Conservation (phyloP, 2,888 invertebrate species). For the Pristionchus maxplancki region DNA sequence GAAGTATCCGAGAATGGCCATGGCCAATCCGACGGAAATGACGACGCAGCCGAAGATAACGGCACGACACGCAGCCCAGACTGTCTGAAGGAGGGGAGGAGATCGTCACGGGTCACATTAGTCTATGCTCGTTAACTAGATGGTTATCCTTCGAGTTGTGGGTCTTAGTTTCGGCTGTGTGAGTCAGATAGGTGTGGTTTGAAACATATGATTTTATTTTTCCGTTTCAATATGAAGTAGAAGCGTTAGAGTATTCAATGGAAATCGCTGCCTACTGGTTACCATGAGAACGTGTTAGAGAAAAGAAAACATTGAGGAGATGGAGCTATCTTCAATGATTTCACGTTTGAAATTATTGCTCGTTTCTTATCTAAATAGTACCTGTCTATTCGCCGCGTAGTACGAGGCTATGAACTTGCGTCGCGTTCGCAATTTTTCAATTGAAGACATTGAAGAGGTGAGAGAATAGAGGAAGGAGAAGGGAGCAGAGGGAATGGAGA, state of each 20-base stretch:
- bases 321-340: neutral
- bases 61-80: slow-evolving; percentile 95
- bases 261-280: neutral
- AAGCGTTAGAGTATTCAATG: neutral
- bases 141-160: too few species aligned
- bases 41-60: slow-evolving; percentile 90
- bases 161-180: too few species aligned
- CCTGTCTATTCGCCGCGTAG: slow-evolving; percentile 59
- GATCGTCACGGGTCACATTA: too few species aligned
- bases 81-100: slow-evolving; percentile 74
- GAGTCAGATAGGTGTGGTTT: too few species aligned
- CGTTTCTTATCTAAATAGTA: too few species aligned
- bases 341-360: too few species aligned
- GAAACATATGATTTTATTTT: too few species aligned
- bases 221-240: too few species aligned
- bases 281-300: slow-evolving; percentile 2
- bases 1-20: slow-evolving; percentile 89
- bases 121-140: too few species aligned
- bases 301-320: neutral
- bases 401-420: slow-evolving; percentile 58
- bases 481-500: neutral
- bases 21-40: slow-evolving; percentile 90
- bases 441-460: slow-evolving; percentile 5
- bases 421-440: slow-evolving; percentile 54
- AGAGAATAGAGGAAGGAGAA: slow-evolving; percentile 40